Conservation (phyloP, 2,797 vertebrate species). For the Micromesistius poutassou region DNA sequence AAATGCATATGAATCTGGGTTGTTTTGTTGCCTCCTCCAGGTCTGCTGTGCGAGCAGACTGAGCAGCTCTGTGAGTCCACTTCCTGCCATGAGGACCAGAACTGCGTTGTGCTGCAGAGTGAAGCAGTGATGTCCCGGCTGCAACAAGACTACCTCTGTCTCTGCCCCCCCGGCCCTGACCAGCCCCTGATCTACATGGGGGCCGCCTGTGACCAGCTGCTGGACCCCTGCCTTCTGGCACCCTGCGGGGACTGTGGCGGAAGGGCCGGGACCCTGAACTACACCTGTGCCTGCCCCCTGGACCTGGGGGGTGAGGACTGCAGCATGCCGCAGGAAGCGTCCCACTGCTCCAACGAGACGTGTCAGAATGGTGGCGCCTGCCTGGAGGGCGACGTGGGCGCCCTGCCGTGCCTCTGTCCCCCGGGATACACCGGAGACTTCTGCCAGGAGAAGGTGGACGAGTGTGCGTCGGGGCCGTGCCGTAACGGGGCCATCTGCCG, state of each 20-base stretch:
- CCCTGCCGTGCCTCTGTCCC: conserved; percentile 72
- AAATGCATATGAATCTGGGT: not conserved
- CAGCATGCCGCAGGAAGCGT: conserved; percentile 30
- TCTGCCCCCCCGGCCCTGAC: conserved; percentile 61
- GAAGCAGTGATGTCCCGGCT: conserved; percentile 78
- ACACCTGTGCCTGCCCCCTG: conserved; percentile 73
- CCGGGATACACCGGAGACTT: conserved; percentile 71
- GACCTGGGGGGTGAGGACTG: conserved; percentile 71
- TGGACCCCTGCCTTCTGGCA: conserved; percentile 74
- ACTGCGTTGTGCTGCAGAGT: conserved; percentile 36
- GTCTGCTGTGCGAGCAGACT: not conserved
- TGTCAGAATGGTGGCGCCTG: conserved; percentile 82
- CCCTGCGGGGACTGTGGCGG: conserved; percentile 69
- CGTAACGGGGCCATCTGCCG: conserved; percentile 90
- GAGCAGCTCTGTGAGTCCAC: not conserved
- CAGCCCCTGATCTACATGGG: conserved; percentile 65
- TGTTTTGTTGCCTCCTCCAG: not conserved
- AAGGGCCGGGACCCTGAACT: conserved; percentile 61
- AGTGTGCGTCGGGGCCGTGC: conserved; percentile 83
- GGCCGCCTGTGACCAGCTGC: conserved; percentile 72
- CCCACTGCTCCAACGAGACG: conserved; percentile 67
- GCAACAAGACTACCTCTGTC: conserved; percentile 74
- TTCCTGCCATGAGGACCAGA: not conserved
- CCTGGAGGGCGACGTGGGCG: conserved; percentile 46
- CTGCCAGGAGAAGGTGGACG: conserved; percentile 75